phyloP scores from a whole-genome alignment of 2,797 vertebrate species.

The Florisuga fusca region DNA sequence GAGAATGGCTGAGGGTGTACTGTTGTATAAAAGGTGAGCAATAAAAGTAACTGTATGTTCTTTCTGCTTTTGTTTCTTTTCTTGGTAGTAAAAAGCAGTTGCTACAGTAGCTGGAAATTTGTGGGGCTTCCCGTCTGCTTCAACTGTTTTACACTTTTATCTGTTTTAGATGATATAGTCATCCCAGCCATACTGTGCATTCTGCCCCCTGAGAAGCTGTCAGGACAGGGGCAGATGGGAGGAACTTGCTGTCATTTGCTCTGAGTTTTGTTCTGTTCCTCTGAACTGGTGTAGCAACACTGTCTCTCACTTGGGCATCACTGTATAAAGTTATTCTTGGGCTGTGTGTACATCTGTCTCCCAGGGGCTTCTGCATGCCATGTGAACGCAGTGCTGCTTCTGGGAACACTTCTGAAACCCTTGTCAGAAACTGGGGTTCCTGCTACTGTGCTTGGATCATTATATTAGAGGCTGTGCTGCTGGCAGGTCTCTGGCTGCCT shows the following conservation, averaged over 20 bases:
- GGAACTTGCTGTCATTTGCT: background rate
- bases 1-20: slow-evolving; percentile 88
- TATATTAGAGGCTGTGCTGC: background rate
- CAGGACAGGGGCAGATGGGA: background rate
- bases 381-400: background rate
- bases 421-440: background rate
- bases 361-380: background rate
- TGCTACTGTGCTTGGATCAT: fast-evolving
- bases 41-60: slow-evolving; percentile 86
- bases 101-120: background rate
- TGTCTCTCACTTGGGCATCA: fast-evolving
- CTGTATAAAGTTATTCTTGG: background rate
- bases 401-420: background rate
- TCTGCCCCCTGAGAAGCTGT: background rate
- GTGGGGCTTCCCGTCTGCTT: background rate
- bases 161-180: background rate
- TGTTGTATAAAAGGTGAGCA: slow-evolving; percentile 89
- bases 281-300: background rate
- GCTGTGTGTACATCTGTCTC: background rate
- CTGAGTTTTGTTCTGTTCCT: background rate
- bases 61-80: slow-evolving; percentile 66
- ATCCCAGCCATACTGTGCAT: background rate
- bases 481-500: background rate
- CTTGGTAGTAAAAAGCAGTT: background rate
- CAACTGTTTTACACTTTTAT: background rate